Evolutionary conservation across 2,113 vertebrate genomes (phyloP).

Genomic region (Ramphastos sulfuratus): DNA sequence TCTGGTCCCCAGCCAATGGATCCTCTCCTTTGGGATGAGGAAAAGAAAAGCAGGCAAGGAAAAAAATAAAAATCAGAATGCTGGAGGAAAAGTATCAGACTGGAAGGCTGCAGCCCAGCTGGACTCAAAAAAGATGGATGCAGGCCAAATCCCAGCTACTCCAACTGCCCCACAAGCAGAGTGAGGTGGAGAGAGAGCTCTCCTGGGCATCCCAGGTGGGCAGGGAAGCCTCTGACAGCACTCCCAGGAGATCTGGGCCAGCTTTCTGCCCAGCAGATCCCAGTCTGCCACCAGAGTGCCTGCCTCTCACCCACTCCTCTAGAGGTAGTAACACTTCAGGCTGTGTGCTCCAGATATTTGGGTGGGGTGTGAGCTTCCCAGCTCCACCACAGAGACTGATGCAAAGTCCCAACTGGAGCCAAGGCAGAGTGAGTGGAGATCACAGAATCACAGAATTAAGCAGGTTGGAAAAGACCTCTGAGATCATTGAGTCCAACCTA

Average conservation of each 20-base stretch:
- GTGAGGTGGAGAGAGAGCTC: neutral
- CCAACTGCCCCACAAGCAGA: neutral
- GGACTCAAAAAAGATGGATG: neutral
- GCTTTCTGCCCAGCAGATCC: neutral
- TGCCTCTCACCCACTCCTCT: neutral
- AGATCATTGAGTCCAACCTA: too few species aligned
- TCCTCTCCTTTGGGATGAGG: conserved; percentile 85
- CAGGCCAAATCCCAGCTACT: neutral
- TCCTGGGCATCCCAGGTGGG: neutral
- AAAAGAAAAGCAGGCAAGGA: neutral
- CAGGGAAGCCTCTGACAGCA: neutral
- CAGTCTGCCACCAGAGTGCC: neutral
- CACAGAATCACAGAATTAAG: too few species aligned
- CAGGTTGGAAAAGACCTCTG: too few species aligned
- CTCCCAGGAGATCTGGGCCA: neutral
- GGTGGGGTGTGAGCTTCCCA: neutral
- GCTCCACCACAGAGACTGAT: accelerated
- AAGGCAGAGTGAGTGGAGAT: too few species aligned
- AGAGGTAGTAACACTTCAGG: neutral
- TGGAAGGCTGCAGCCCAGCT: neutral
- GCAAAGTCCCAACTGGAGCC: neutral
- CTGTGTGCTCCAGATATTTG: neutral
- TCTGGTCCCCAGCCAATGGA: conserved; percentile 95
- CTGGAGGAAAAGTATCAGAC: neutral
- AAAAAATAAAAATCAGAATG: neutral